phyloP scores from a whole-genome alignment of 2,888 invertebrate genomes.

The Melipona beecheii region DNA sequence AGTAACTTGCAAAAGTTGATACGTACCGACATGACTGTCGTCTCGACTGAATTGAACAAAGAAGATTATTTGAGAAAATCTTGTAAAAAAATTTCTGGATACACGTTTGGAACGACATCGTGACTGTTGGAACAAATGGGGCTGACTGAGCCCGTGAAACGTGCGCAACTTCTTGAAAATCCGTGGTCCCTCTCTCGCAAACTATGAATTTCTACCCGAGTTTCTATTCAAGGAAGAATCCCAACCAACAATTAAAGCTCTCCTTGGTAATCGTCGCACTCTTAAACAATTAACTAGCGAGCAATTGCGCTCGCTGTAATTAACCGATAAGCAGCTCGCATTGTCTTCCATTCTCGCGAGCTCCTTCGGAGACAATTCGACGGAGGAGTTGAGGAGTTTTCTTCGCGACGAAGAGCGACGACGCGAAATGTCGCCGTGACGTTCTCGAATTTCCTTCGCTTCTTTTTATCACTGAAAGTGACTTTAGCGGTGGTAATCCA shows the following conservation, averaged over 20 bases:
- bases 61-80: background rate
- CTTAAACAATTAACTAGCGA: conserved; percentile 36
- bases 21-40: no score
- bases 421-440: conserved; percentile 33
- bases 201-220: background rate
- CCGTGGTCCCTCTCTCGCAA: background rate
- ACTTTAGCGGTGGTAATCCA: no score
- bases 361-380: conserved; percentile 38
- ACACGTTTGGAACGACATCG: background rate
- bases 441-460: conserved; percentile 2
- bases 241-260: conserved; percentile 42
- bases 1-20: no score
- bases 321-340: conserved; percentile 45
- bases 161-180: background rate
- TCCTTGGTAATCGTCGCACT: conserved; percentile 35
- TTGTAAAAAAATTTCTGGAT: background rate
- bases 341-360: conserved; percentile 38
- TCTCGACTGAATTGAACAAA: background rate
- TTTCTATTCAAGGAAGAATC: background rate
- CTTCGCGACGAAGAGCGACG: conserved; percentile 4
- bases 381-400: conserved; percentile 45
- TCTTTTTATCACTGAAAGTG: no score
- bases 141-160: no score
- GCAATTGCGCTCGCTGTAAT: conserved; percentile 39
- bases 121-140: background rate